Conservation (phyloP, 2,797 vertebrate species). For the Falco columbarius region DNA sequence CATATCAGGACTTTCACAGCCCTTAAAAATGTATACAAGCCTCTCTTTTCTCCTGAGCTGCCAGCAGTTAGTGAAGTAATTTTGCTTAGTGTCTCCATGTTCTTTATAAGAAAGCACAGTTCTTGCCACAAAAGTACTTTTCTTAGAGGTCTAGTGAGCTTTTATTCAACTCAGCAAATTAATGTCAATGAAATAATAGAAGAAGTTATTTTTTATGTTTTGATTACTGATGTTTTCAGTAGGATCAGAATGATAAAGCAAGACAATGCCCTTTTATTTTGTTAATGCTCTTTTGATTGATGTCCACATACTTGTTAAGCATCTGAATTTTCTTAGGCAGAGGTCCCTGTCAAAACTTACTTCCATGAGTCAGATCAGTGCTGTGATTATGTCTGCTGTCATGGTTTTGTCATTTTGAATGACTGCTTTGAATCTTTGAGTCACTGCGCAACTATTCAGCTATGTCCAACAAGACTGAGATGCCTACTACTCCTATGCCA, state of each 20-base stretch:
- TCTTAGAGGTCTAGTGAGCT: neutral
- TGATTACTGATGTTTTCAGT: neutral
- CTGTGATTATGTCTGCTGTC: neutral
- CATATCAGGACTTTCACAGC: neutral
- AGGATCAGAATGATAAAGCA: neutral
- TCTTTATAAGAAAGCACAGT: neutral
- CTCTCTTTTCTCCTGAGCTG: neutral
- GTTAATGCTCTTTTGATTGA: neutral
- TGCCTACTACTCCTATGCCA: neutral
- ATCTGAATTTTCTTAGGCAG: neutral
- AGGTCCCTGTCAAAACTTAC: neutral
- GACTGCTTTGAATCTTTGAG: neutral
- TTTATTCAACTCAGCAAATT: neutral
- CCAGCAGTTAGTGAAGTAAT: neutral
- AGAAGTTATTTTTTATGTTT: neutral
- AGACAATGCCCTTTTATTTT: neutral
- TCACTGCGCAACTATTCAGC: neutral
- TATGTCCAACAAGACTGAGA: neutral
- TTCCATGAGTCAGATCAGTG: neutral
- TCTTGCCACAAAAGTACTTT: neutral
- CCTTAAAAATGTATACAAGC: neutral
- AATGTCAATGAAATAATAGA: neutral
- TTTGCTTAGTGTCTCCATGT: neutral
- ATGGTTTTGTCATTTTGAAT: neutral
- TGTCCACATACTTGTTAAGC: neutral